Percentiles rank a stretch among this genome's conserved stretches.
Conservation (phyloP, 2,888 invertebrate genomes). For the Hecatera dysodea region DNA sequence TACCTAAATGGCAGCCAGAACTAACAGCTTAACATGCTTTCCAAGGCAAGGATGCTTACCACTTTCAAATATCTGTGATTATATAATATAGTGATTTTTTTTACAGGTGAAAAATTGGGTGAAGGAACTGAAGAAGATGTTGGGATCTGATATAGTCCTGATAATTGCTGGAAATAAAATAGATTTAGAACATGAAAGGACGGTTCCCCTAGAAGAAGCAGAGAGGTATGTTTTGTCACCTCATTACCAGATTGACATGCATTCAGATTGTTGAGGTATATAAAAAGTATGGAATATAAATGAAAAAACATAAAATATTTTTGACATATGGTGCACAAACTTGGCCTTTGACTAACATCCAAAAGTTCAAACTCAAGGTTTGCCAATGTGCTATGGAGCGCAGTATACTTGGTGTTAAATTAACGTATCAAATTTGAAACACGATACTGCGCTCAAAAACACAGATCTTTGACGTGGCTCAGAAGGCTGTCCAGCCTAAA, state of each 20-base stretch:
- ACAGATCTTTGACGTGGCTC: too few relatives aligned
- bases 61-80: neutral
- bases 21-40: too few relatives aligned
- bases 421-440: too few relatives aligned
- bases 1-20: too few relatives aligned
- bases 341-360: too few relatives aligned
- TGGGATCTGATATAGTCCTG: conserved; percentile 97
- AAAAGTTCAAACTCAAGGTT: too few relatives aligned
- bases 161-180: conserved; percentile 99
- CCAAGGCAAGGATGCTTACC: too few relatives aligned
- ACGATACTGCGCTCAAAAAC: too few relatives aligned
- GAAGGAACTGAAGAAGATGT: conserved; percentile 98
- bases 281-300: neutral
- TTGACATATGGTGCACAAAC: too few relatives aligned
- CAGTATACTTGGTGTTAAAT: too few relatives aligned
- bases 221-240: conserved; percentile 91
- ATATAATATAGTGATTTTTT: neutral
- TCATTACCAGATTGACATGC: neutral
- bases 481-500: too few relatives aligned
- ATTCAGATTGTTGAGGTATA: neutral
- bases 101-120: conserved; percentile 99
- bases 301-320: neutral
- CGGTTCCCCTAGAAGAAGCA: conserved; percentile 96
- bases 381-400: too few relatives aligned
- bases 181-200: conserved; percentile 97